Evolutionary conservation across 2,797 vertebrate genomes (phyloP).

Genomic region (Darevskia mixta): DNA sequence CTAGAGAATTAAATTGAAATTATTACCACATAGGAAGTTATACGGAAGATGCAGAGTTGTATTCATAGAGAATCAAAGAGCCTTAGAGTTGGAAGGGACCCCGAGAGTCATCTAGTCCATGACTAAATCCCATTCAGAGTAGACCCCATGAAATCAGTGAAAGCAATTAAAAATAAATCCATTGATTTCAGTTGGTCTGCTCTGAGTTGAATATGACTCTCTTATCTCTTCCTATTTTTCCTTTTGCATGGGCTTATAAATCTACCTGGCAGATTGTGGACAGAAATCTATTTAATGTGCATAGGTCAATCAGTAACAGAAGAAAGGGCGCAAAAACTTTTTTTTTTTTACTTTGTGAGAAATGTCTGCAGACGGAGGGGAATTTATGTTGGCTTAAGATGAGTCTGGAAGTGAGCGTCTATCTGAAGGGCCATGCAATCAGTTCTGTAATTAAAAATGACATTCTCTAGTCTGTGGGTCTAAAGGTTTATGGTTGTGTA

Average conservation of each 20-base stretch:
- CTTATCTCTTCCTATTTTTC: too few relatives aligned
- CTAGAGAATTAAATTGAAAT: not conserved
- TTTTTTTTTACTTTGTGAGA: not conserved
- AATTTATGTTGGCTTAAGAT: not conserved
- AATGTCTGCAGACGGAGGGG: not conserved
- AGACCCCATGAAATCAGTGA: too few relatives aligned
- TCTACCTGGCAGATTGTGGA: not conserved
- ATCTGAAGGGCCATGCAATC: not conserved
- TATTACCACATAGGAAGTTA: not conserved
- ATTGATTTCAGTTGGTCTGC: too few relatives aligned
- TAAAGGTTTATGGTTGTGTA: not conserved
- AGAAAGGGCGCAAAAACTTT: not conserved
- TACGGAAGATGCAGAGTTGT: not conserved
- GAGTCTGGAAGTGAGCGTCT: not conserved
- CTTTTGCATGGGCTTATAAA: not conserved
- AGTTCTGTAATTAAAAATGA: not conserved
- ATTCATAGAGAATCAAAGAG: too few relatives aligned
- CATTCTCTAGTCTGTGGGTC: not conserved
- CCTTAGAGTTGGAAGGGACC: too few relatives aligned
- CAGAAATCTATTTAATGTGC: slow-evolving; percentile 5
- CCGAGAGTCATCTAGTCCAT: too few relatives aligned
- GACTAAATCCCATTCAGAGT: too few relatives aligned
- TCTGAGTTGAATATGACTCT: too few relatives aligned
- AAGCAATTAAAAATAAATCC: too few relatives aligned
- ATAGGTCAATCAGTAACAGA: slow-evolving; percentile 2